Evolutionary conservation across 2,113 vertebrate species (phyloP), one percentile per base, ranked within the genome.

Genomic region (Percina caprodes): DNA sequence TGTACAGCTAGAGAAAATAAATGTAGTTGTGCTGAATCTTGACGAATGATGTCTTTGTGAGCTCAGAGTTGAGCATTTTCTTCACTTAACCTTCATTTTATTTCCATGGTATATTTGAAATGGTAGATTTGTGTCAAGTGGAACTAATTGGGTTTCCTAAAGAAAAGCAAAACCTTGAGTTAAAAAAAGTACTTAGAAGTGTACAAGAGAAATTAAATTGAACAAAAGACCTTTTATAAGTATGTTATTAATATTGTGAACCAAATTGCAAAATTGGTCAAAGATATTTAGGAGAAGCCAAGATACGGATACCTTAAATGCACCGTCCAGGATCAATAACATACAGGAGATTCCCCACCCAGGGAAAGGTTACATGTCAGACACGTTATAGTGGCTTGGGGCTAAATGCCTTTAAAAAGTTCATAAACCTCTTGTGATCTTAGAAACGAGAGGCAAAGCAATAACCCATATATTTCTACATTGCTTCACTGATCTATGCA

Each of bases 401-500:
- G 3, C 14, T 45, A 58, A 74, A 39, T 58, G 30, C 14, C n/a
- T 51, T 51, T 12, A 3, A 56, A 33, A 55, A 58, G 56, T 59
- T 74, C 4, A 18, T 26, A 3, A 26, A 72, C 19, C 33, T 21
- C 2, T 42, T 23, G 30, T 52, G 67, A 19, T 52, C 18, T 49
- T 19, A 11, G 15, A 33, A 72, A n/a, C 0, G 3, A 60, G 2
- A 26, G 45, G 19, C 30, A 68, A 63, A 42, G 23, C 11, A 39
- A 35, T 42, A 6, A 0, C 33, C 24, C 42, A 33, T 72, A 2
- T 42, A 56, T 69, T 45, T 67, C 23, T 69, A 46, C 45, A 71
- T 85, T 65, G 39, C 30, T 67, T 48, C 21, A 67, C 14, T 42
- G 49, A 54, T 54, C 3, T 2, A 61, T 59, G 65, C 77, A 59